Base-by-base conservation (phyloP, 1,140 invertebrate genomes). In the Zaprionus camerounensis region DNA sequence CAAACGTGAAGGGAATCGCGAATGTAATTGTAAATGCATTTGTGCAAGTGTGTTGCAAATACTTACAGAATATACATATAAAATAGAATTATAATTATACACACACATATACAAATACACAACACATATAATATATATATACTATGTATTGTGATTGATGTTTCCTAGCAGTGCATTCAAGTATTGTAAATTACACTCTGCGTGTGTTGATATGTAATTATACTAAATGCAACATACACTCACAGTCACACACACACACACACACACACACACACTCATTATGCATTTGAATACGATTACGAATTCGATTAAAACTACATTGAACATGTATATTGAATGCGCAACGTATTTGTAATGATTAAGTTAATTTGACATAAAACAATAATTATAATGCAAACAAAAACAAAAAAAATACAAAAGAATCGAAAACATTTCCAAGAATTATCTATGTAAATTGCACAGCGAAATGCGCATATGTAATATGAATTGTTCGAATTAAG, bases 341-440 rank as follows among this genome's bases (percentile, higher is more conserved):
- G 53, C 67, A 71, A 41, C 53, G 65, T 82, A 79, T 79, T 79
- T 82, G 72, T 80, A 85, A 84, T 75, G 77, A 85, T 85, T 90
- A 90, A 90, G 86, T 76, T 90, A 90, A 82, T 90, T 91, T 82
- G 85, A 90, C 85, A 83, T 65, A 82, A 91, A 80, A 91, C 85
- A 90, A 90, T 90, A 90, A 90, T 73, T 85, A 78, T 91, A 85
- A 85, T 80, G 78, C 44, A 75, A 71, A 78, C 3, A 46, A 56
- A 65, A 74, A 38, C 46, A 63, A 62, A 55, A 55, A 41, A 80
- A 61, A 53, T 58, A 34, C 55, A 51, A 69, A 77, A 70, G 58
- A 41, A 34, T 74, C 65, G 73, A 71, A 62, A 65, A 56, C n/a
- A 41, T 26, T 34, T 20, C 36, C 20, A 26, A 24, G 17, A 65